These are phyloP conservation scores for Trichogramma dendrolimi DNA, from an alignment of 2,888 invertebrate species.

Conservation along the genomic window DNA sequence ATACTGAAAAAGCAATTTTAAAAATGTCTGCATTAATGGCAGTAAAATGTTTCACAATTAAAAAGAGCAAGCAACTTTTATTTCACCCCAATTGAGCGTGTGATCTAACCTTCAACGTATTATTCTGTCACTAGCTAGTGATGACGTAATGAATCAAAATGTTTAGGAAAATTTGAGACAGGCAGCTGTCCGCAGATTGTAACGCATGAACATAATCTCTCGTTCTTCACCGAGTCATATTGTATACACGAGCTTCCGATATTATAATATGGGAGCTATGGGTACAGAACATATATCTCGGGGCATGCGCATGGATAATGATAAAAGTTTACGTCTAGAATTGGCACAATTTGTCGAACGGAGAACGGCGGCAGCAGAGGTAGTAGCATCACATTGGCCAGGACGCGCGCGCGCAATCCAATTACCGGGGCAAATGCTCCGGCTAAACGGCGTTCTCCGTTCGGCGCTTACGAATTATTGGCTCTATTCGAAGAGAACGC, in stretches of 20 bases:
- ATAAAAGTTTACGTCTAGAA: slow-evolving; percentile 5
- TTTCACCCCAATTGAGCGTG: no score
- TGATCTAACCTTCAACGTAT: no score
- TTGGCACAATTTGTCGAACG: slow-evolving; percentile 28
- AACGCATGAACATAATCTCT: neutral
- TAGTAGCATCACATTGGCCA: neutral
- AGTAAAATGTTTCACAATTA: no score
- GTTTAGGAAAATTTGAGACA: slow-evolving; percentile 9
- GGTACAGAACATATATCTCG: slow-evolving; percentile 4
- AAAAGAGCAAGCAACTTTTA: no score
- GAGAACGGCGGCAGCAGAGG: neutral
- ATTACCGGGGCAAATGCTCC: slow-evolving; percentile 17
- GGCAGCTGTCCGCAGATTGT: neutral
- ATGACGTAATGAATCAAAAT: slow-evolving; percentile 20
- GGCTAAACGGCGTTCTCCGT: neutral
- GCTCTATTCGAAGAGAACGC: slow-evolving; percentile 51
- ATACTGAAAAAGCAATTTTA: no score
- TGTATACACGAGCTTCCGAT: no score
- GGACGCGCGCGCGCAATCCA: slow-evolving; percentile 18
- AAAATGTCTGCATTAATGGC: no score
- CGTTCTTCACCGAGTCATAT: neutral
- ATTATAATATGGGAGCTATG: no score
- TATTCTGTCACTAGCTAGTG: no score
- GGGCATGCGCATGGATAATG: neutral
- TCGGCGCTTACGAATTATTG: slow-evolving; percentile 35